Evolutionary conservation across 2,888 invertebrate species (phyloP).

Genomic region (Hirudinaria manillensis): DNA sequence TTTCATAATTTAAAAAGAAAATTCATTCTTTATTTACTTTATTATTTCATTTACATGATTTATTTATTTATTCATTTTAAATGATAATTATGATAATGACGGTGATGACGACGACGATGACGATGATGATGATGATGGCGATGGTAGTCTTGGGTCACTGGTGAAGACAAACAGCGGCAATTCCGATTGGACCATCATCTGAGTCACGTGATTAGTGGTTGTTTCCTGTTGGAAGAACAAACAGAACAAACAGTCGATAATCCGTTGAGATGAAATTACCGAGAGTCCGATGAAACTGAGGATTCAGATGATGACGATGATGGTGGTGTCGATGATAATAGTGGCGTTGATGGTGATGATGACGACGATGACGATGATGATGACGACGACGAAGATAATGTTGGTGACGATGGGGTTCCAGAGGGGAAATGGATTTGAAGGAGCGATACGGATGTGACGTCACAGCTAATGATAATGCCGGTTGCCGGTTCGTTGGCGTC

Average conservation of each 20-base stretch:
- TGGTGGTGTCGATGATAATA: background rate
- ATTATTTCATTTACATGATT: no score
- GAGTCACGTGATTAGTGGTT: constrained; percentile 11
- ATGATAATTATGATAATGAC: background rate
- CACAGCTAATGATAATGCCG: no score
- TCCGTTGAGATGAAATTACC: no score
- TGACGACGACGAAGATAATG: background rate
- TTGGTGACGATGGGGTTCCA: background rate
- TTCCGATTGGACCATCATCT: background rate
- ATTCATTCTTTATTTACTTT: no score
- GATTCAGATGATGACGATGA: constrained; percentile 1
- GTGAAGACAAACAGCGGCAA: no score
- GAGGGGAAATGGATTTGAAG: background rate
- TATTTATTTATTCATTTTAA: background rate
- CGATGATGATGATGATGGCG: constrained; percentile 1
- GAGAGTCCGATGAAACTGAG: constrained; percentile 14
- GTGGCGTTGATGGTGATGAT: constrained; percentile 4
- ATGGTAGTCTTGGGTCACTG: no score
- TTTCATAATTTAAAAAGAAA: no score
- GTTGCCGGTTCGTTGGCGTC: no score
- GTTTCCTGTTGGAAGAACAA: constrained; percentile 1
- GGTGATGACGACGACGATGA: constrained; percentile 5
- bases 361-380: background rate
- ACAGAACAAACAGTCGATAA: background rate
- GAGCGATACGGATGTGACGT: no score